A percentile compares a stretch with the other conserved stretches of the same genome.
Conservation (phyloP, 2,888 invertebrate species). For the Aporophyla lueneburgensis region DNA sequence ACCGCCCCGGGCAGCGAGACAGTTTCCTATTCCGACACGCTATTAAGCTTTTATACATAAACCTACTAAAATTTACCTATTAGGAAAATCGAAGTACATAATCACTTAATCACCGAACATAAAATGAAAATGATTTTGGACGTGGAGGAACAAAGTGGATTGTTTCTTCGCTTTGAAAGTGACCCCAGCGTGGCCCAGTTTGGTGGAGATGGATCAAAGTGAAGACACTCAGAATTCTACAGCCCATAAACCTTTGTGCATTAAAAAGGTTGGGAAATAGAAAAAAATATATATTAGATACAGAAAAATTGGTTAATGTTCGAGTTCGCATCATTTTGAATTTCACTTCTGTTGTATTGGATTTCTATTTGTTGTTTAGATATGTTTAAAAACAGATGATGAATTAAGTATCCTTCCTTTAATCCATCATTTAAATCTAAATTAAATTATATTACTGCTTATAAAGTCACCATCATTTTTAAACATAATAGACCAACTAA, state of each 20-base stretch:
- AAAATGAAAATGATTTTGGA: background rate
- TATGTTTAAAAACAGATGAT: background rate
- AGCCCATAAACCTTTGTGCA: no score
- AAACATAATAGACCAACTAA: conserved; percentile 49
- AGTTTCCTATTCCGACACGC: conserved; percentile 56
- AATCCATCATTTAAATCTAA: conserved; percentile 10
- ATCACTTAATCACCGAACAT: conserved; percentile 18
- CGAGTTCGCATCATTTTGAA: background rate
- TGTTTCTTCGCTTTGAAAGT: background rate
- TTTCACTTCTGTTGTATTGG: background rate
- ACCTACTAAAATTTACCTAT: conserved; percentile 9
- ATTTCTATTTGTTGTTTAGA: background rate
- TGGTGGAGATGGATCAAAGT: no score
- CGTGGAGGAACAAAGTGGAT: no score
- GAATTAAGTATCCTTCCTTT: background rate
- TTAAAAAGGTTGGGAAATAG: no score
- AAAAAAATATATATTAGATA: background rate
- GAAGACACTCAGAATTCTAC: no score
- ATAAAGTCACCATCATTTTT: conserved; percentile 32
- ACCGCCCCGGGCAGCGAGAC: conserved; percentile 63
- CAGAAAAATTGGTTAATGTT: background rate
- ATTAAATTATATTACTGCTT: conserved; percentile 25
- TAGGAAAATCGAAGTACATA: conserved; percentile 11
- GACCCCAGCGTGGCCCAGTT: no score
- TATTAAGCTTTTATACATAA: conserved; percentile 33